phyloP scores from a whole-genome alignment of 2,113 vertebrate genomes.

The Acinonyx jubatus region DNA sequence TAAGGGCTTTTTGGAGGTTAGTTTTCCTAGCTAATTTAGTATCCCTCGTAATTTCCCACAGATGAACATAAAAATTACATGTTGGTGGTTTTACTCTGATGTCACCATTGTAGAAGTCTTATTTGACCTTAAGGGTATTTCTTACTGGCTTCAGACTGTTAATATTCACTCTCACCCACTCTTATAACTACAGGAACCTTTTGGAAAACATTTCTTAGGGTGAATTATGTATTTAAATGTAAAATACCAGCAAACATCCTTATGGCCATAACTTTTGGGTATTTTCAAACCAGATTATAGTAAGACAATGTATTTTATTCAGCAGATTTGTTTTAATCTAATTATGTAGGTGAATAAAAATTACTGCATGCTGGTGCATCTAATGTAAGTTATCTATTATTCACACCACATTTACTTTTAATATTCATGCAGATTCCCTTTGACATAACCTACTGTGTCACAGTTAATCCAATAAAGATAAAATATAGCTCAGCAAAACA shows the following conservation, averaged over 20 bases:
- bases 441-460: slow-evolving; percentile 91
- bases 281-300: slow-evolving; percentile 81
- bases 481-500: slow-evolving; percentile 90
- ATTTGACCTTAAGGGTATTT: slow-evolving; percentile 52
- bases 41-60: not conserved
- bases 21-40: slow-evolving; percentile 7
- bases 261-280: slow-evolving; percentile 76
- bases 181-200: slow-evolving; percentile 49
- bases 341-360: slow-evolving; percentile 90
- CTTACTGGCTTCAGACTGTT: slow-evolving; percentile 59
- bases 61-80: slow-evolving; percentile 21
- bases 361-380: slow-evolving; percentile 87
- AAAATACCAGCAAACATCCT: slow-evolving; percentile 73
- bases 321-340: slow-evolving; percentile 88
- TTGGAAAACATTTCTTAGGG: slow-evolving; percentile 55
- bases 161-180: slow-evolving; percentile 8
- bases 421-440: slow-evolving; percentile 91
- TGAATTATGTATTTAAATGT: slow-evolving; percentile 58
- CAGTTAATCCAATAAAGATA: slow-evolving; percentile 92
- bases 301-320: slow-evolving; percentile 87
- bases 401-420: slow-evolving; percentile 92
- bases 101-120: slow-evolving; percentile 29
- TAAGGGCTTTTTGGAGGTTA: not conserved
- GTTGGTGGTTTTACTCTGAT: slow-evolving; percentile 19
- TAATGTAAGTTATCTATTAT: slow-evolving; percentile 92